phyloP scores from a whole-genome alignment of 2,797 vertebrate genomes.

The Coluber constrictor region DNA sequence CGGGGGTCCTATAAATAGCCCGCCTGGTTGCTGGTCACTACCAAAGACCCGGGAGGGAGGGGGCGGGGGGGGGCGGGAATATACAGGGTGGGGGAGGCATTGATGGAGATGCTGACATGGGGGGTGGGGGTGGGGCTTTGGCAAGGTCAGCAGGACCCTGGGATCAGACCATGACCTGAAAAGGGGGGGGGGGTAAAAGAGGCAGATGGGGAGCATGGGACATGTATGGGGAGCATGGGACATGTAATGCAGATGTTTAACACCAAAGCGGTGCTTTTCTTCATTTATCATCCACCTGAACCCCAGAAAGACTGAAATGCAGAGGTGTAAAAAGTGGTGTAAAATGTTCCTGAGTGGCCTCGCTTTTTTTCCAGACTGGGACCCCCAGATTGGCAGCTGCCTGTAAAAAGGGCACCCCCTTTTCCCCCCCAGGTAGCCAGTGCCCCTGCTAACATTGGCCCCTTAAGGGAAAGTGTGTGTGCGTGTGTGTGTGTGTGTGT shows the following conservation, averaged over 20 bases:
- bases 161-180: not conserved
- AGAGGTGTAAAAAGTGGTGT: not conserved
- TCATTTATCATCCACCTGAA: not conserved
- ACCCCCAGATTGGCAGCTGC: not conserved
- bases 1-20: slow-evolving; percentile 18
- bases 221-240: not conserved
- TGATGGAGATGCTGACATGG: rapidly evolving
- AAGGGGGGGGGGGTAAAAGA: not conserved
- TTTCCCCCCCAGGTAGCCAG: rapidly evolving
- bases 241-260: not conserved
- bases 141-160: no score
- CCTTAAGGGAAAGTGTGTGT: no score
- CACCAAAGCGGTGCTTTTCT: rapidly evolving
- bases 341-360: not conserved
- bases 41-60: not conserved
- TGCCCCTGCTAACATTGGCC: not conserved
- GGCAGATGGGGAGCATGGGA: not conserved
- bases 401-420: no score
- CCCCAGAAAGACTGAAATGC: not conserved
- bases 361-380: not conserved
- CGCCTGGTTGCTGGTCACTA: slow-evolving; percentile 2
- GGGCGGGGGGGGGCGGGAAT: not conserved
- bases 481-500: rapidly evolving
- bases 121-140: not conserved
- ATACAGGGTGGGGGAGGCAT: not conserved